phyloP scores from a whole-genome alignment of 2,888 invertebrate species.

The Diplazon laetatorius region DNA sequence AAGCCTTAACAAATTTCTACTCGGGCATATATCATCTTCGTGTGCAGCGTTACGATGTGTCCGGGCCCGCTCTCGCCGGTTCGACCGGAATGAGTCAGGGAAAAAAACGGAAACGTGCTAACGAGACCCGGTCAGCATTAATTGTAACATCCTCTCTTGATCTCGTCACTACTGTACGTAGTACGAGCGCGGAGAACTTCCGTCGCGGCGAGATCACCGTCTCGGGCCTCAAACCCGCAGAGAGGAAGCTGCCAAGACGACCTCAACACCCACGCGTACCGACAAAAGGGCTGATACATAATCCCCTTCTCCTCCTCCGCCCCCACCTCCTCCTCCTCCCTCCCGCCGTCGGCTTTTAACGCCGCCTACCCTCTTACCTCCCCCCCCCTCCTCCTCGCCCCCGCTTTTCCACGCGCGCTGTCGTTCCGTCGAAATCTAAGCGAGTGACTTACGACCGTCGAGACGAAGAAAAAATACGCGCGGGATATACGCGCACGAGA shows the following conservation, averaged over 20 bases:
- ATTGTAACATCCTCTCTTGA: slow-evolving; percentile 80
- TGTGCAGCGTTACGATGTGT: slow-evolving; percentile 3
- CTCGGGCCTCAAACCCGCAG: slow-evolving; percentile 70
- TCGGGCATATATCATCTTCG: too few species aligned
- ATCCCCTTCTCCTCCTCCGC: not conserved
- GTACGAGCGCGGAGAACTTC: slow-evolving; percentile 68
- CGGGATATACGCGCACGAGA: too few species aligned
- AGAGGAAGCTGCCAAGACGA: slow-evolving; percentile 80
- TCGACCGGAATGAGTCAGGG: slow-evolving; percentile 76
- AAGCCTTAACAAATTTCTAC: too few species aligned
- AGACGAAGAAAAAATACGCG: slow-evolving; percentile 33
- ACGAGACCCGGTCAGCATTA: slow-evolving; percentile 80
- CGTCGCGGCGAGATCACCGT: slow-evolving; percentile 70
- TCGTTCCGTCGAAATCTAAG: slow-evolving; percentile 47
- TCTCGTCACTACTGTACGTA: too few species aligned
- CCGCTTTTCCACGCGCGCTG: too few species aligned
- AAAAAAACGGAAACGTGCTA: slow-evolving; percentile 81
- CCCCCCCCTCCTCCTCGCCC: slow-evolving; percentile 39
- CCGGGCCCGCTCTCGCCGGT: slow-evolving; percentile 34
- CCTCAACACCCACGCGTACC: slow-evolving; percentile 77
- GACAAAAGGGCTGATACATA: slow-evolving; percentile 66
- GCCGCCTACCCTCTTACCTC: too few species aligned
- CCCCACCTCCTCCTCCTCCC: slow-evolving; percentile 13
- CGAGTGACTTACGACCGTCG: slow-evolving; percentile 57
- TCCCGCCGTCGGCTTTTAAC: slow-evolving; percentile 16